Percentiles rank a stretch among this genome's conserved stretches.
Evolutionary conservation across 2,888 invertebrate genomes (phyloP).

Genomic region (Eulithis prunata): DNA sequence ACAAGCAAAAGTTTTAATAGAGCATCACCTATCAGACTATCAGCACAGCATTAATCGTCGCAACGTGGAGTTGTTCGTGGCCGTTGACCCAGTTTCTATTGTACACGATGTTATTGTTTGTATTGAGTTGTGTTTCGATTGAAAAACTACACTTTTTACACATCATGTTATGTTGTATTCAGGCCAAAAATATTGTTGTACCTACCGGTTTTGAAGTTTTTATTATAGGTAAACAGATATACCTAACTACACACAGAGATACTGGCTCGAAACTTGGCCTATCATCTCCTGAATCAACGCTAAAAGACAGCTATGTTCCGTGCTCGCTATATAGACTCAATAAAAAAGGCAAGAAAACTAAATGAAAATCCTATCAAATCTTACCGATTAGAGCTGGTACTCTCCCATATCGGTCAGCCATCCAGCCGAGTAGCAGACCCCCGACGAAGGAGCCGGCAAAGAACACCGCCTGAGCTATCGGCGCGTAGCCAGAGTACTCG

Average conservation of each 20-base stretch:
- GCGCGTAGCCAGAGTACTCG: slow-evolving; percentile 63
- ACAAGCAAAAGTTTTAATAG: too few relatives aligned
- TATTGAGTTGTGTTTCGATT: slow-evolving; percentile 16
- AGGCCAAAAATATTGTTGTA: neutral
- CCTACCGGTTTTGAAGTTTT: neutral
- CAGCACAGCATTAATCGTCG: slow-evolving; percentile 3
- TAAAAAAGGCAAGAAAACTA: too few relatives aligned
- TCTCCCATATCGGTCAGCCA: slow-evolving; percentile 73
- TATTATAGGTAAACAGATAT: too few relatives aligned
- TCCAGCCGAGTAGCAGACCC: slow-evolving; percentile 73
- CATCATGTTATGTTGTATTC: neutral
- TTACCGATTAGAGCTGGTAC: slow-evolving; percentile 77
- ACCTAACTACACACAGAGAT: too few relatives aligned
- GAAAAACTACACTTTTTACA: neutral
- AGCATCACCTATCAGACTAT: too few relatives aligned
- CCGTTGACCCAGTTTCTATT: slow-evolving; percentile 26
- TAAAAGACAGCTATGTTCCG: too few relatives aligned
- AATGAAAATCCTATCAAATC: slow-evolving; percentile 20
- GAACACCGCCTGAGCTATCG: slow-evolving; percentile 70
- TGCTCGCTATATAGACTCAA: too few relatives aligned
- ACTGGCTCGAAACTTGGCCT: too few relatives aligned
- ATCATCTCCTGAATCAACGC: too few relatives aligned
- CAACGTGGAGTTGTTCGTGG: slow-evolving; percentile 6
- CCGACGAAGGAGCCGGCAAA: slow-evolving; percentile 73
- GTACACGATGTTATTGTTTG: slow-evolving; percentile 21